Percentiles rank a stretch among this genome's conserved stretches.
phyloP scores from a whole-genome alignment of 2,113 vertebrate genomes.

The Ciconia boyciana region DNA sequence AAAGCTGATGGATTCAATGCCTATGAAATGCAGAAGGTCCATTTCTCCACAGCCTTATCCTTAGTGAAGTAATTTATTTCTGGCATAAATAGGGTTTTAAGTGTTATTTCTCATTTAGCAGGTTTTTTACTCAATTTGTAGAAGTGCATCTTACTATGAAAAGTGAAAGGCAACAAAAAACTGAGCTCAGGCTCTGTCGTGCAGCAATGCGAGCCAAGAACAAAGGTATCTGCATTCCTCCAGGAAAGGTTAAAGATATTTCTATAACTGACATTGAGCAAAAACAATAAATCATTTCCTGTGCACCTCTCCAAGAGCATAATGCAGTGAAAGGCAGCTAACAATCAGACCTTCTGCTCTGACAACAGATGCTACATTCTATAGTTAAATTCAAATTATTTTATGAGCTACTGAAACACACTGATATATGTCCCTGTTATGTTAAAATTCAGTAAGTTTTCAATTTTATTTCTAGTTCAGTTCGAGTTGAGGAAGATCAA shows the following conservation, averaged over 20 bases:
- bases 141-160: neutral
- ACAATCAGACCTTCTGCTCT: neutral
- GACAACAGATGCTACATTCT: neutral
- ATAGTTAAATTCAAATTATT: neutral
- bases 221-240: neutral
- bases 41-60: neutral
- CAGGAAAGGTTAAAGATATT: neutral
- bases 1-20: neutral
- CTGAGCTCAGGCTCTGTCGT: neutral
- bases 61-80: neutral
- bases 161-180: neutral
- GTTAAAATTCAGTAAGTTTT: neutral
- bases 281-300: neutral
- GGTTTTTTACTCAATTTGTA: neutral
- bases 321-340: neutral
- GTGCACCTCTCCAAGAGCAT: neutral
- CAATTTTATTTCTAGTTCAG: neutral
- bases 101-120: neutral
- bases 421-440: neutral
- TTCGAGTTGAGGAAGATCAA: neutral
- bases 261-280: neutral
- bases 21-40: neutral
- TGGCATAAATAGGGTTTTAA: neutral
- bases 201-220: neutral
- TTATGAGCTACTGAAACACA: neutral